Percentiles rank a stretch among this genome's conserved stretches.
Evolutionary conservation across 2,113 vertebrate genomes (phyloP).

Genomic region (Scalopus aquaticus): DNA sequence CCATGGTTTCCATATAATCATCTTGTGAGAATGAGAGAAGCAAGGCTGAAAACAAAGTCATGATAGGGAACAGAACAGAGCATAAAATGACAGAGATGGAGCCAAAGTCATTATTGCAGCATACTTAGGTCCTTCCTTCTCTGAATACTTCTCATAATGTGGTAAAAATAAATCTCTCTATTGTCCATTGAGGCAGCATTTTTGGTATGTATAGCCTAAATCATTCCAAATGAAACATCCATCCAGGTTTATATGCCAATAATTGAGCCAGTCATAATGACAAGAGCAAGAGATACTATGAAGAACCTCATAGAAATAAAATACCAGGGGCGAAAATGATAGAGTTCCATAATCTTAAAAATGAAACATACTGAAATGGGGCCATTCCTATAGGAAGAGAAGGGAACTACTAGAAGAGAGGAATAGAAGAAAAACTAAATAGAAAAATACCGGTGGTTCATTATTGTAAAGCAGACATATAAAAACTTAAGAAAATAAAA

Average conservation of each 20-base stretch:
- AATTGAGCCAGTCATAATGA: neutral
- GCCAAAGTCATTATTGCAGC: neutral
- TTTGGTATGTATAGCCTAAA: neutral
- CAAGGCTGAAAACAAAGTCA: neutral
- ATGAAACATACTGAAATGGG: neutral
- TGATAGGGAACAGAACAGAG: neutral
- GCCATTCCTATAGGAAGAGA: too few relatives aligned
- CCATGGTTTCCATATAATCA: neutral
- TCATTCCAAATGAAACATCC: neutral
- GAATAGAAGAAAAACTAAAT: neutral
- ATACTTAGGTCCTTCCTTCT: neutral
- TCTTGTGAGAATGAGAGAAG: neutral
- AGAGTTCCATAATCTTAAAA: neutral
- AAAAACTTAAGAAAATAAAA: neutral
- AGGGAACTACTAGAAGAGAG: neutral
- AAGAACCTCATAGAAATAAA: neutral
- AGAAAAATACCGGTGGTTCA: neutral
- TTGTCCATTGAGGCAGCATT: neutral
- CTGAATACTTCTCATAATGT: neutral
- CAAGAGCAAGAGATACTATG: neutral
- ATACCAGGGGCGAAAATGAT: neutral
- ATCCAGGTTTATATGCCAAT: neutral
- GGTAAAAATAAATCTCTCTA: neutral
- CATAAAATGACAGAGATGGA: neutral
- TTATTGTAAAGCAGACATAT: neutral